Percentiles rank a stretch among this genome's conserved stretches.
Evolutionary conservation across 2,113 vertebrate genomes (phyloP).

Genomic region (Ceyx melanurus): DNA sequence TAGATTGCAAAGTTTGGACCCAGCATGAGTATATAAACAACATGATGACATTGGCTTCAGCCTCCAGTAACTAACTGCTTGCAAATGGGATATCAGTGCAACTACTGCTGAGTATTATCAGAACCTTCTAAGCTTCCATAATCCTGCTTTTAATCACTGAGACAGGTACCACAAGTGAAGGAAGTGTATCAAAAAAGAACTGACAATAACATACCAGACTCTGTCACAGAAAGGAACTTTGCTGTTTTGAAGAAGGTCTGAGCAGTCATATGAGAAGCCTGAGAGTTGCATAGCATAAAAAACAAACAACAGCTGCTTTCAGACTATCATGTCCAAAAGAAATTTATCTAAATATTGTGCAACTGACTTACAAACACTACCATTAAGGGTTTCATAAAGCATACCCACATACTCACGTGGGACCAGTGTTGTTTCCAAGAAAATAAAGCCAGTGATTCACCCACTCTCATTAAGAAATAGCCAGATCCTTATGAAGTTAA

Average conservation of each 20-base stretch:
- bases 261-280: neutral
- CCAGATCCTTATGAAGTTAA: neutral
- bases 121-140: neutral
- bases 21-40: constrained; percentile 19
- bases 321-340: neutral
- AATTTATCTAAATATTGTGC: neutral
- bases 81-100: neutral
- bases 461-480: neutral
- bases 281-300: neutral
- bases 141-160: neutral
- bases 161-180: neutral
- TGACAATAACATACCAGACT: neutral
- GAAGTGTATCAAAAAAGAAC: neutral
- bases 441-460: neutral
- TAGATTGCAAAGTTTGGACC: constrained; percentile 1
- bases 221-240: neutral
- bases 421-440: neutral
- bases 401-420: neutral
- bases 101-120: neutral
- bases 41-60: constrained; percentile 18
- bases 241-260: neutral
- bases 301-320: neutral
- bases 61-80: neutral
- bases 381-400: neutral
- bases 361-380: neutral